Percentiles rank a stretch among this genome's conserved stretches.
phyloP scores from a whole-genome alignment of 1,140 invertebrate species.

The Saccostrea echinata region DNA sequence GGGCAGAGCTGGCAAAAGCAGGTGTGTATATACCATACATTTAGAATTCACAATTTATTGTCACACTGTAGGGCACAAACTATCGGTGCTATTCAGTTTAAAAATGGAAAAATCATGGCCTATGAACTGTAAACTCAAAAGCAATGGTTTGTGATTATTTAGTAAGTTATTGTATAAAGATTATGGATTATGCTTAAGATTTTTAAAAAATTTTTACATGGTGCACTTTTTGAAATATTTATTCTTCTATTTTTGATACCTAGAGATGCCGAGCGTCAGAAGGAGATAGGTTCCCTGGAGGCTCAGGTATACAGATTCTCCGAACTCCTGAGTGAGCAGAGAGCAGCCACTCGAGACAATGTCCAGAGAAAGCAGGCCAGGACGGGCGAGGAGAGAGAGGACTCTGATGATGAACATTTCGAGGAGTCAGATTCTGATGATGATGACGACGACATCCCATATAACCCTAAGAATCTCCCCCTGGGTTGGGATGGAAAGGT shows the following conservation, averaged over 20 bases:
- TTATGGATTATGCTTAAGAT: too few relatives aligned
- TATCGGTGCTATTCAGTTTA: too few relatives aligned
- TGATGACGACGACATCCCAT: constrained; percentile 96
- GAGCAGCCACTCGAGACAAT: constrained; percentile 97
- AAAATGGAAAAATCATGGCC: too few relatives aligned
- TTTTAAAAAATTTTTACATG: neutral
- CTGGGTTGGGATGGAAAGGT: constrained; percentile 99
- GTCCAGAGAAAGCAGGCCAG: constrained; percentile 98
- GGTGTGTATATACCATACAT: constrained; percentile 54
- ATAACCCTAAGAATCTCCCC: constrained; percentile 99
- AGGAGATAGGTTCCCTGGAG: constrained; percentile 89
- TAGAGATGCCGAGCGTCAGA: constrained; percentile 80
- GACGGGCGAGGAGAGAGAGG: constrained; percentile 88
- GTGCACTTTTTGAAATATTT: neutral
- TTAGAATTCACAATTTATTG: too few relatives aligned
- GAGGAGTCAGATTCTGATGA: constrained; percentile 88
- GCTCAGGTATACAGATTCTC: constrained; percentile 93
- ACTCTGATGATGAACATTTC: constrained; percentile 89
- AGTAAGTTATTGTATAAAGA: too few relatives aligned
- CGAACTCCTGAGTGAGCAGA: constrained; percentile 86
- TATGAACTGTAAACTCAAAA: too few relatives aligned
- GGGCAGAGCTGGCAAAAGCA: constrained; percentile 77
- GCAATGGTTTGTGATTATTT: too few relatives aligned
- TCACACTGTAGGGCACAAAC: too few relatives aligned
- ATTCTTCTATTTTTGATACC: constrained; percentile 30